Conservation (phyloP, 2,888 invertebrate species). For the Chaetogeoica ovagalla region DNA sequence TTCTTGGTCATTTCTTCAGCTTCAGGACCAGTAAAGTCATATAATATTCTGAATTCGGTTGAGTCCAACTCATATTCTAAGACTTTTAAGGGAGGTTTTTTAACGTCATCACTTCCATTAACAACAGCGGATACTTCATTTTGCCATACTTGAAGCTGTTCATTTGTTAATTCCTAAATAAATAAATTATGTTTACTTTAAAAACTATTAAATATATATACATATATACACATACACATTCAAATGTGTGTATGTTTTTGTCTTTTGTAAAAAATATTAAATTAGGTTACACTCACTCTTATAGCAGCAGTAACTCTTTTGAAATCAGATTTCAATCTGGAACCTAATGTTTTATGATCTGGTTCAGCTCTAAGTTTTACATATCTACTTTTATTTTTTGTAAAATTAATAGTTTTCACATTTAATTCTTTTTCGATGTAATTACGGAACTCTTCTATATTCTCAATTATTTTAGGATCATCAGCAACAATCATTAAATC, state of each 20-base stretch:
- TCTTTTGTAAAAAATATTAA: neutral
- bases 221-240: too few species aligned
- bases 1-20: constrained; percentile 68
- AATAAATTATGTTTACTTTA: neutral
- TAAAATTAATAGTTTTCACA: constrained; percentile 79
- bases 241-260: neutral
- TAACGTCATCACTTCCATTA: constrained; percentile 72
- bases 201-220: neutral
- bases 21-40: constrained; percentile 69
- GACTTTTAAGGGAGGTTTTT: constrained; percentile 72
- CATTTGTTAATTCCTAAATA: constrained; percentile 53
- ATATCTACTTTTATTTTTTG: constrained; percentile 88
- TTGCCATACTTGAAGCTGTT: constrained; percentile 54
- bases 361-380: constrained; percentile 90
- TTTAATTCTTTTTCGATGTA: constrained; percentile 94
- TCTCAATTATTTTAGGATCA: constrained; percentile 74
- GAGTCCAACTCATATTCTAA: constrained; percentile 76
- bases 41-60: constrained; percentile 81
- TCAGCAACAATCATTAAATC: constrained; percentile 95
- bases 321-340: constrained; percentile 84
- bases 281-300: constrained; percentile 61
- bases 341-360: constrained; percentile 88
- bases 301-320: constrained; percentile 83
- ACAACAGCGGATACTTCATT: constrained; percentile 33
- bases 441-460: constrained; percentile 75